phyloP scores from a whole-genome alignment of 2,113 vertebrate species.

The Hemibagrus wyckioides region DNA sequence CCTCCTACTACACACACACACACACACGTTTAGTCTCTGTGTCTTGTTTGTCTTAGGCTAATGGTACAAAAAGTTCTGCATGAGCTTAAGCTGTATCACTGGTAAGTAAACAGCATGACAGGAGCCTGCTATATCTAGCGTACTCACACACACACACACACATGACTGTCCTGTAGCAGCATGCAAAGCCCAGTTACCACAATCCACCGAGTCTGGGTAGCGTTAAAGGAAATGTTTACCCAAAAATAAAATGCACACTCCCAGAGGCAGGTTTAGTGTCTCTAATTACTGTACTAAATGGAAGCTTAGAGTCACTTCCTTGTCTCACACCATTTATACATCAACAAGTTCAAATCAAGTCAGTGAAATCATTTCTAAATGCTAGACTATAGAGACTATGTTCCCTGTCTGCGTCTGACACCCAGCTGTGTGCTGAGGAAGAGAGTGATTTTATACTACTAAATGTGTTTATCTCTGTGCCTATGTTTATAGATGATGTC shows the following conservation, averaged over 20 bases:
- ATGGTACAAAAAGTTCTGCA: slow-evolving; percentile 94
- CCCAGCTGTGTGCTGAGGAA: neutral
- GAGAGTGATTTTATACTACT: neutral
- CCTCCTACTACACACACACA: slow-evolving; percentile 9
- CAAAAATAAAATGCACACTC: neutral
- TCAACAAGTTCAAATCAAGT: neutral
- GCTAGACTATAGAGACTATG: neutral
- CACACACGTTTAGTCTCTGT: slow-evolving; percentile 62
- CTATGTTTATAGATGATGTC: neutral
- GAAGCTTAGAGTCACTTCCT: neutral
- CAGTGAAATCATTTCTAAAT: neutral
- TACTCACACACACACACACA: slow-evolving; percentile 19
- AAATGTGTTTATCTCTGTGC: neutral
- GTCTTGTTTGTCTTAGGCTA: slow-evolving; percentile 83
- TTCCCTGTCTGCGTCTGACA: neutral
- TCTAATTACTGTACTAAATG: neutral
- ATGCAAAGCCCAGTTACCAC: slow-evolving; percentile 8
- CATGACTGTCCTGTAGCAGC: neutral
- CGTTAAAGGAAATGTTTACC: neutral
- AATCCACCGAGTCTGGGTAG: slow-evolving; percentile 1
- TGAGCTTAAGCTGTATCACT: slow-evolving; percentile 90
- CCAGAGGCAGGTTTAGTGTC: neutral
- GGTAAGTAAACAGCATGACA: slow-evolving; percentile 78
- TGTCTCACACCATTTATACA: neutral
- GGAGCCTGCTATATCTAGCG: slow-evolving; percentile 22